Base-by-base conservation (phyloP, 2,888 invertebrate genomes). In the Xanthorhoe spadicearia region DNA sequence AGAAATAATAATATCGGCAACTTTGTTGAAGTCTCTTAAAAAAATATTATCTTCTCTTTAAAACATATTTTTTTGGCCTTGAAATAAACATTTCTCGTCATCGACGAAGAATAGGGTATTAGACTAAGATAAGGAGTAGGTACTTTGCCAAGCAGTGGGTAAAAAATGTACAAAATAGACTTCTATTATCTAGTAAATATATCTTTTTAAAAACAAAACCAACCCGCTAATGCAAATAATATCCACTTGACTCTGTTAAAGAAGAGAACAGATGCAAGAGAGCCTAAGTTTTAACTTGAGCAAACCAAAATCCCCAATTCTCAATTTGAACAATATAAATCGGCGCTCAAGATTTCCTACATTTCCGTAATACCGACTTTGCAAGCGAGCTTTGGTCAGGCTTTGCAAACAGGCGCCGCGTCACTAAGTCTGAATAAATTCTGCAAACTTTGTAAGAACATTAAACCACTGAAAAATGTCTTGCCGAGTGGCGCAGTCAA, bases 351-450 rank as follows among this genome's bases (percentile, higher is more conserved):
- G 52, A 59, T 61, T 53, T 32, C 50, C 61, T 18, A 61, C 64
- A 62, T 61, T 61, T 60, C 66, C 64, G 56, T 61, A 67, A 67
- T 67, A 67, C 66, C 63, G 66, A 68, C 67, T 73, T 71, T 68
- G 61, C 62, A 64, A 69, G 60, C 56, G 66, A 73, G 68, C 69
- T 69, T 66, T 61, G 69, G 69, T 66, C 73, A 68, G 69, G 60
- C 63, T 71, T 64, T 48, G 68, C 70, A 70, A 73, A 73, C 73
- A 70, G 49, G 59, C 64, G 50, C 28, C 55, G 67, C 51, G 58
- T 58, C 70, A 61, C 69, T 76, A 73, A 74, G 72, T 69, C 69
- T 74, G 75, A 72, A 74, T 76, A 73, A 74, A 74, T 76, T 72
- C 68, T 62, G 70, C 69, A 72, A 75, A 75, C 74, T 74, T 73